A percentile compares a stretch with the other conserved stretches of the same genome.
phyloP scores from a whole-genome alignment of 2,113 vertebrate species.

The Aldabrachelys gigantea region DNA sequence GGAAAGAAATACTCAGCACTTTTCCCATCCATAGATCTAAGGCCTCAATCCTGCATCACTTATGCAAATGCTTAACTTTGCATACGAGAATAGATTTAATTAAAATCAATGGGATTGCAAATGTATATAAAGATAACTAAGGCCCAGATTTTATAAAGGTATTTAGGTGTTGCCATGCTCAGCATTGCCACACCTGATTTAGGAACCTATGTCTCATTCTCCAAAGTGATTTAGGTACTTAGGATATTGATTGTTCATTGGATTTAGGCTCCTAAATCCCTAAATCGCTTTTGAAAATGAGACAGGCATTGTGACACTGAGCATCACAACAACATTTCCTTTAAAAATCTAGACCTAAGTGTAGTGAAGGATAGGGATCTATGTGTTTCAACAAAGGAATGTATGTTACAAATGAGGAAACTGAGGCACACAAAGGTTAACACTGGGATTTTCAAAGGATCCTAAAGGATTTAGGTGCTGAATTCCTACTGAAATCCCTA shows the following conservation, averaged over 20 bases:
- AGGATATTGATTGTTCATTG: not conserved
- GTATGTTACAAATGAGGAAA: not conserved
- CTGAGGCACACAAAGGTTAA: not conserved
- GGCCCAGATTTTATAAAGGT: not conserved
- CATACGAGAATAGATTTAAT: not conserved
- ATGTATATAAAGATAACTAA: not conserved
- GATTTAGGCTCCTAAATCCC: not conserved
- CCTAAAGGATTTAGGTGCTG: not conserved
- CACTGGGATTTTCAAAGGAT: not conserved
- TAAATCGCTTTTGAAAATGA: not conserved
- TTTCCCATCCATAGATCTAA: not conserved
- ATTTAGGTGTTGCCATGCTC: not conserved
- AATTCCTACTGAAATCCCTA: not conserved
- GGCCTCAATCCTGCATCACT: not conserved
- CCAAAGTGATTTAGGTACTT: not conserved
- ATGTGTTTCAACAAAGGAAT: not conserved
- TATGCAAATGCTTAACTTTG: accelerated
- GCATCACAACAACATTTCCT: not conserved
- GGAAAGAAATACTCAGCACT: not conserved
- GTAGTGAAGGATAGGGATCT: not conserved
- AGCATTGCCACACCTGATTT: not conserved
- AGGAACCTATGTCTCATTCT: not conserved
- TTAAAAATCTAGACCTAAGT: not conserved
- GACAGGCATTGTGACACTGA: not conserved
- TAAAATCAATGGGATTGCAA: not conserved